Base-by-base conservation (phyloP, 2,113 vertebrate species). In the Cygnus atratus region DNA sequence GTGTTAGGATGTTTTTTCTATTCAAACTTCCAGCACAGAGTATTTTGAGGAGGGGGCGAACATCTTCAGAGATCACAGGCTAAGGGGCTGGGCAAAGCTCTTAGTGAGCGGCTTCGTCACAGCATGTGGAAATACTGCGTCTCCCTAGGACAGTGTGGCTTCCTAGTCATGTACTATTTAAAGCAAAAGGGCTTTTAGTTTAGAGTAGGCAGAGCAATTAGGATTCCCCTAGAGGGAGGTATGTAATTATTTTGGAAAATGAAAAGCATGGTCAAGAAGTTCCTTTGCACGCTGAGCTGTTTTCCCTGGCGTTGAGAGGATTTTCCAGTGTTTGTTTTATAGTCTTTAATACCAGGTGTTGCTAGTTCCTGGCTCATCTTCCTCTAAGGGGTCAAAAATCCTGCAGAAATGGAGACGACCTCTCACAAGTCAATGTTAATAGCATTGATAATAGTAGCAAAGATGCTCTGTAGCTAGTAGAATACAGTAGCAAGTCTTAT, bases 131-230 rank as follows among this genome's bases (percentile, higher is more conserved):
- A 71, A 70, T 59, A 35, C 25, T 26, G 26, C 1, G 1, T 90
- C 65, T 93, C 80, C 55, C 65, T 44, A 70, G 62, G 35, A 55
- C 26, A n/a, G 15, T 10, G 43, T 75, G 43, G 39, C 66, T 90
- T 66, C 80, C 50, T 86, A 31, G 46, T 48, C 73, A 37, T 9
- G 24, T 75, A 57, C 80, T 74, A 21, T 61, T 86, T 74, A 72
- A 80, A 76, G 37, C 80, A 44, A 75, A 72, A 94, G 54, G 39
- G 66, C 87, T 95, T 97, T 65, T 95, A 91, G 62, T 84, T 94
- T 81, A 63, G 86, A 41, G 37, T 61, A 72, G 62, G 48, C 73
- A 96, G 54, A 96, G 61, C 37, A 88, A 78, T 81, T 93, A 88
- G 59, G 39, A 87, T 81, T 92, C 88, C 90, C 50, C 68, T 71